A percentile compares a stretch with the other conserved stretches of the same genome.
Conservation (phyloP, 2,797 vertebrate species). For the Pampus argenteus region DNA sequence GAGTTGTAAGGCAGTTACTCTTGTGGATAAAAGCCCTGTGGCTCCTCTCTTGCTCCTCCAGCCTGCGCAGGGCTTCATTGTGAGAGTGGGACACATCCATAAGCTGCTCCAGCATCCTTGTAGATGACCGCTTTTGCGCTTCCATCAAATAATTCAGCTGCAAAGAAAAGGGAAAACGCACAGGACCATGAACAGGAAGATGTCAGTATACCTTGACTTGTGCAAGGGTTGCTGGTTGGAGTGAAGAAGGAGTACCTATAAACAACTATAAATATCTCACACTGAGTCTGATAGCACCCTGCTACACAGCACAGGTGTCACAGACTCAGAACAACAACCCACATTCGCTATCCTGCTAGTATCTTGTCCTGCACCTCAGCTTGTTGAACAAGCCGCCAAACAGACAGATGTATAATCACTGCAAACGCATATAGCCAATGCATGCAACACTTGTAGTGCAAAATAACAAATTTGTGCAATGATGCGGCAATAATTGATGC, state of each 20-base stretch:
- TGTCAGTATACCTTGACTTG: background rate
- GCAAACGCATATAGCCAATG: background rate
- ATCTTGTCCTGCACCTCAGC: no score
- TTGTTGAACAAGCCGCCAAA: background rate
- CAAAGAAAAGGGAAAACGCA: slow-evolving; percentile 2
- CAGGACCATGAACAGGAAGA: slow-evolving; percentile 4
- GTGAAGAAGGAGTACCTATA: background rate
- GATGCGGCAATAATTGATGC: slow-evolving; percentile 49
- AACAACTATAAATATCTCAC: no score
- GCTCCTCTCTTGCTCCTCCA: slow-evolving; percentile 90
- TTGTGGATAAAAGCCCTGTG: slow-evolving; percentile 88
- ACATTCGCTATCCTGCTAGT: background rate
- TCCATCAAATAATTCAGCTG: slow-evolving; percentile 89
- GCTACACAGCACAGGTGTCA: no score
- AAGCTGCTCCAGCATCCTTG: slow-evolving; percentile 88
- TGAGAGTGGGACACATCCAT: slow-evolving; percentile 88
- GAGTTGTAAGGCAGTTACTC: slow-evolving; percentile 87
- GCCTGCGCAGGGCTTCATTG: slow-evolving; percentile 81
- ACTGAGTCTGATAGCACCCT: background rate
- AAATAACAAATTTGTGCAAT: slow-evolving; percentile 54
- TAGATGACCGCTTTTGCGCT: slow-evolving; percentile 86
- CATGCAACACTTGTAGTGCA: slow-evolving; percentile 51
- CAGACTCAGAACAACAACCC: background rate
- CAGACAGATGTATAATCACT: slow-evolving; percentile 12
- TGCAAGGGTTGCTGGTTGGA: background rate